Conservation (phyloP, 2,113 vertebrate species). For the Turnix velox region DNA sequence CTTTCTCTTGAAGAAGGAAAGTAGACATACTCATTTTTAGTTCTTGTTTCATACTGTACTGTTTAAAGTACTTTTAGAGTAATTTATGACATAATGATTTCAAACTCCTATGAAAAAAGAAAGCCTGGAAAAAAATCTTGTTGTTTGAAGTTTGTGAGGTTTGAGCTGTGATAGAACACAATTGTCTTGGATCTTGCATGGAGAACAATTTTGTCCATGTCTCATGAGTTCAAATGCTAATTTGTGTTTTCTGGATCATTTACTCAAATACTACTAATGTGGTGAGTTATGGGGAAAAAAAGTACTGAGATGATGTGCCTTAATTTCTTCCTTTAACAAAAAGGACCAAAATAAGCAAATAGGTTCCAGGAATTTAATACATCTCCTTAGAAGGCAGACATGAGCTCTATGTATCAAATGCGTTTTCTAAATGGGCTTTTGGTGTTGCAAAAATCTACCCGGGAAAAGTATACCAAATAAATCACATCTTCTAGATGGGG, state of each 20-base stretch:
- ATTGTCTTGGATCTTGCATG: neutral
- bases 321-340: neutral
- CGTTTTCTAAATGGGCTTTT: neutral
- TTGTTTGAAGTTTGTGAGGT: neutral
- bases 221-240: neutral
- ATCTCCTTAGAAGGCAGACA: neutral
- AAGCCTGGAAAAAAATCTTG: neutral
- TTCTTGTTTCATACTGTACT: neutral
- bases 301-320: neutral
- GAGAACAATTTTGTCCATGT: neutral
- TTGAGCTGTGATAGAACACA: neutral
- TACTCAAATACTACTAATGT: neutral
- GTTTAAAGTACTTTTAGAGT: neutral
- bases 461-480: neutral
- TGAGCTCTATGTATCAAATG: neutral
- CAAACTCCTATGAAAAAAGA: neutral
- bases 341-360: neutral
- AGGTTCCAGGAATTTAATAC: neutral
- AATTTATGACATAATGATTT: neutral
- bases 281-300: neutral
- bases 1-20: neutral
- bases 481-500: neutral
- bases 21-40: neutral
- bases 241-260: neutral
- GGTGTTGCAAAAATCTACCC: neutral